Evolutionary conservation across 2,888 invertebrate genomes (phyloP), one percentile per base, ranked within the genome.

Genomic region (Eupithecia tripunctaria): DNA sequence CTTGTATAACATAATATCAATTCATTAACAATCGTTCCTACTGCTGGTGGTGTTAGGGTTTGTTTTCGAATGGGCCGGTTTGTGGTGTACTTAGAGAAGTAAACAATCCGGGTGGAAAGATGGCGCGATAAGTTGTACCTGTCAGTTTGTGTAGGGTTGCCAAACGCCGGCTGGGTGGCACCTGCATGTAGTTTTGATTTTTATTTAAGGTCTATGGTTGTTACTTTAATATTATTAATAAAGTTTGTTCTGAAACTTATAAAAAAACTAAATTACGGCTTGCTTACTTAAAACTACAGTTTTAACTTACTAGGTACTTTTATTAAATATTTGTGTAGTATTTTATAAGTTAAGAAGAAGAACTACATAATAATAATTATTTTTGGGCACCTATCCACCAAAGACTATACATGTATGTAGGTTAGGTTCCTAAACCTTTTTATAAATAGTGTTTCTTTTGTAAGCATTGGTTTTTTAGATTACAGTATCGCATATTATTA

Each of bases 41-140:
- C 14, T 12, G 15, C 25, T 38, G n/a, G n/a, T 60, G 29, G 67
- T 10, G 25, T 65, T 75, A 75, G 2, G 65, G 72, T 32, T 70
- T 0, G 51, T 67, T 60, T 69, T 72, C 51, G 56, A 67, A 29
- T 67, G 62, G 41, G 0, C n/a, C 38, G 15, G 18, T 25, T n/a
- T 29, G 75, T 72, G 38, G 73, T 81, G 62, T 78, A 83, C 82
- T 82, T 84, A 83, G 84, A 85, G 88, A 86, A 88, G 89, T 88
- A 87, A 89, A 88, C 87, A 88, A 88, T 87, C 67, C 69, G 70
- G 67, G 71, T 36, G 69, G 75, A 75, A 72, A 91, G 91, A 91
- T 91, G 88, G 86, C 82, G 84, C 87, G 91, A 91, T 91, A 91
- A 88, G 84, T 80, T 78, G 87, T 89, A 88, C 88, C 89, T 91